A percentile compares a stretch with the other conserved stretches of the same genome.
Conservation (phyloP, 2,888 invertebrate genomes). For the Ephialtes manifestator region DNA sequence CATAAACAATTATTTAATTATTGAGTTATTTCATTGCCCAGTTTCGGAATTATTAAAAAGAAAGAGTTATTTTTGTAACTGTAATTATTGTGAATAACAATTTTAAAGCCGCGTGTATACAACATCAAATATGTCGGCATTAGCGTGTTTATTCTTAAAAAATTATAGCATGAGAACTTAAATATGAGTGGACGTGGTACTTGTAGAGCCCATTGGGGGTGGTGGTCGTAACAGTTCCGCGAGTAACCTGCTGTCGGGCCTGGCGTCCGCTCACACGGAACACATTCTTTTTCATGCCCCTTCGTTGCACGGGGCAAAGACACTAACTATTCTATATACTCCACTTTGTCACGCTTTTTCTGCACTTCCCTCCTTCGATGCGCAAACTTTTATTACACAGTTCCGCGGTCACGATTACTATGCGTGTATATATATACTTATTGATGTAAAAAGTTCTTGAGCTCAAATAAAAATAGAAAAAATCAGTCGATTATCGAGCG, state of each 20-base stretch:
- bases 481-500: neutral
- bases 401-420: constrained; percentile 18
- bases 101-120: neutral
- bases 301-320: constrained; percentile 24
- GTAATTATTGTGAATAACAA: too few species aligned
- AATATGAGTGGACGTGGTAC: constrained; percentile 32
- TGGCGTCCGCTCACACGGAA: constrained; percentile 51
- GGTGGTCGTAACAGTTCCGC: constrained; percentile 63
- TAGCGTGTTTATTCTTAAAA: constrained; percentile 12
- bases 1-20: too few species aligned
- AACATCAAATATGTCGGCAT: neutral
- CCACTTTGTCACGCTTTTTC: constrained; percentile 30
- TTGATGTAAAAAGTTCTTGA: neutral
- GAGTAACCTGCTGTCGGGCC: constrained; percentile 51
- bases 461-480: neutral
- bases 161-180: constrained; percentile 23
- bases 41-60: too few species aligned
- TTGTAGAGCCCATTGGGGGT: constrained; percentile 23
- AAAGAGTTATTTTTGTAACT: too few species aligned
- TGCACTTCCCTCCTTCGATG: constrained; percentile 15
- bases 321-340: constrained; percentile 27
- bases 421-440: constrained; percentile 21
- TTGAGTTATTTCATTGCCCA: too few species aligned
- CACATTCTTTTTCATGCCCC: constrained; percentile 52
- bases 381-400: constrained; percentile 29